Evolutionary conservation across 2,888 invertebrate species (phyloP).

Genomic region (Trichogramma evanescens): DNA sequence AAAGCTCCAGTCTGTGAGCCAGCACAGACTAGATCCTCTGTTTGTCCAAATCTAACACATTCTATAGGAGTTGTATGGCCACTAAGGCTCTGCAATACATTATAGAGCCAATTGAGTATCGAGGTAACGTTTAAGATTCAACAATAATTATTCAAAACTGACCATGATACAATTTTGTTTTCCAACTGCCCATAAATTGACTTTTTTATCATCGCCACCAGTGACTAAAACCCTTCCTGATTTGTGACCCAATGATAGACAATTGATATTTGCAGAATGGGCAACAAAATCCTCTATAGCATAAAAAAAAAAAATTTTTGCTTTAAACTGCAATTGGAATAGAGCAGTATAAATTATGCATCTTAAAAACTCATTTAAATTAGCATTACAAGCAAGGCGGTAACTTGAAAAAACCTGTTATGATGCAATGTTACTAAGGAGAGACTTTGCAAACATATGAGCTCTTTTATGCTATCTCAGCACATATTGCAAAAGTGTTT

Average conservation of each 20-base stretch:
- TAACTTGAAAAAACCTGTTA: slow-evolving; percentile 20
- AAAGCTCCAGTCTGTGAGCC: slow-evolving; percentile 90
- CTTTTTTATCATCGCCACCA: slow-evolving; percentile 95
- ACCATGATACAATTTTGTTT: slow-evolving; percentile 94
- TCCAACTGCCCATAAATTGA: slow-evolving; percentile 94
- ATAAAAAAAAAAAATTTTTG: slow-evolving; percentile 13
- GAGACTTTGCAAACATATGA: slow-evolving; percentile 10
- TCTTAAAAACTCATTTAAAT: slow-evolving; percentile 10
- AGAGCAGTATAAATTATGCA: slow-evolving; percentile 11
- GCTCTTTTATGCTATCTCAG: slow-evolving; percentile 1
- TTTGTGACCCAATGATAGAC: slow-evolving; percentile 82
- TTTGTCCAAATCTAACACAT: slow-evolving; percentile 89
- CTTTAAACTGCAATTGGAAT: background rate
- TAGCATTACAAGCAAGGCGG: slow-evolving; percentile 3
- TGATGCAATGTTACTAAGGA: slow-evolving; percentile 7
- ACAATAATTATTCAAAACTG: slow-evolving; percentile 33
- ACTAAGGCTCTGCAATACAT: slow-evolving; percentile 67
- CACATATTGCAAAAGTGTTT: background rate
- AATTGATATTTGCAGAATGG: slow-evolving; percentile 81
- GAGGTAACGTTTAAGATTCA: background rate
- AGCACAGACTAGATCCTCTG: slow-evolving; percentile 90
- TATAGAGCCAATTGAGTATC: background rate
- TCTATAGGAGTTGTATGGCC: slow-evolving; percentile 92
- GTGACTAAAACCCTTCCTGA: slow-evolving; percentile 86
- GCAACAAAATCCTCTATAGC: slow-evolving; percentile 79